phyloP scores from a whole-genome alignment of 2,113 vertebrate species.

The Cynoglossus semilaevis region DNA sequence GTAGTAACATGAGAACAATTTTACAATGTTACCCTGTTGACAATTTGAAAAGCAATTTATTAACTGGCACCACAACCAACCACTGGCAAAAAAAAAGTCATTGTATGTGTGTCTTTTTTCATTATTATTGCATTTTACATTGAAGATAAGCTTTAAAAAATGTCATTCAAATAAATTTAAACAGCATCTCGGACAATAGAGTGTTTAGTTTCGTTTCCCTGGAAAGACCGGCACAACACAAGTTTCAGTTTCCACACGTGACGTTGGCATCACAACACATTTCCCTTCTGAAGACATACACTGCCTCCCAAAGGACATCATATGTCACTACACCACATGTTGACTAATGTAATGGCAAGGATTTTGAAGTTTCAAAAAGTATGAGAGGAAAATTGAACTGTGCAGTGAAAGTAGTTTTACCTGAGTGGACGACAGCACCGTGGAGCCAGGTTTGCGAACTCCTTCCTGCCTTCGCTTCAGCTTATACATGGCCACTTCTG shows the following conservation, averaged over 20 bases:
- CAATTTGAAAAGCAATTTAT: too few relatives aligned
- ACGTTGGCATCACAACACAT: neutral
- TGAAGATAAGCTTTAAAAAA: too few relatives aligned
- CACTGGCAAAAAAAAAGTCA: too few relatives aligned
- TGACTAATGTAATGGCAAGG: neutral
- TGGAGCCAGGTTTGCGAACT: slow-evolving; percentile 74
- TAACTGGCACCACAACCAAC: too few relatives aligned
- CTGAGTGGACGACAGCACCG: slow-evolving; percentile 67
- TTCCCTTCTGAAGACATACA: neutral
- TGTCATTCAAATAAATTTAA: neutral
- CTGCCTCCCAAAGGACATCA: slow-evolving; percentile 54
- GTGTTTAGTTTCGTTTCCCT: too few relatives aligned
- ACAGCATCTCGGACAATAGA: neutral
- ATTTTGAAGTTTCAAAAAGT: too few relatives aligned
- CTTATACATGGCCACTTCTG: slow-evolving; percentile 82
- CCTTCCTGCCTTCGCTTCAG: slow-evolving; percentile 82
- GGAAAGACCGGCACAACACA: slow-evolving; percentile 4
- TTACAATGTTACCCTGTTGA: too few relatives aligned
- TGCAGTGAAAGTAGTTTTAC: slow-evolving; percentile 50
- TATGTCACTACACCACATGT: neutral
- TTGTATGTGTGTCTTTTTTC: too few relatives aligned
- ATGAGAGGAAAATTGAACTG: neutral
- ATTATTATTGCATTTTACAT: too few relatives aligned
- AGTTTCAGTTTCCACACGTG: slow-evolving; percentile 59
- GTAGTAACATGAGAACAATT: too few relatives aligned